A percentile compares a stretch with the other conserved stretches of the same genome.
phyloP scores from a whole-genome alignment of 2,113 vertebrate genomes.

The Centropus unirufus region DNA sequence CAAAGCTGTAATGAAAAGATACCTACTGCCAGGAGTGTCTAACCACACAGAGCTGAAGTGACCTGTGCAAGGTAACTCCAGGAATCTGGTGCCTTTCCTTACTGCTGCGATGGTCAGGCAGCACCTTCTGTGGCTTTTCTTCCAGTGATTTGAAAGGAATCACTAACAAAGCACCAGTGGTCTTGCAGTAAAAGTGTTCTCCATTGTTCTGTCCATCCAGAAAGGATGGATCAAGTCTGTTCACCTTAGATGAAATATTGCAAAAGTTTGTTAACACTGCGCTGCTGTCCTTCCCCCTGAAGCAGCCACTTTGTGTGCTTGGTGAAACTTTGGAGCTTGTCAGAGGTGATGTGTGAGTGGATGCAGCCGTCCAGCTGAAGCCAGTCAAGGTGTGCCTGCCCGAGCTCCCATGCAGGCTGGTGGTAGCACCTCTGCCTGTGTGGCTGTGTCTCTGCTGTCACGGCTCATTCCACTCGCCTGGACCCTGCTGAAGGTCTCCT shows the following conservation, averaged over 20 bases:
- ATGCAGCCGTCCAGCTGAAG: neutral
- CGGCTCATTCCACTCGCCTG: neutral
- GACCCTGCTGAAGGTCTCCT: neutral
- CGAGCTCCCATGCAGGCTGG: neutral
- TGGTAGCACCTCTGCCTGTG: neutral
- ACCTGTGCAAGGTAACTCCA: neutral
- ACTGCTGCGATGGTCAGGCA: neutral
- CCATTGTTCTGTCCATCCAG: neutral
- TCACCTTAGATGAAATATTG: neutral
- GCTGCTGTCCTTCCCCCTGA: neutral
- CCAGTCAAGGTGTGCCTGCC: neutral
- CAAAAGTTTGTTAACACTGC: neutral
- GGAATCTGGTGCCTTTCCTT: neutral
- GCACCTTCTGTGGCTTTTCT: neutral
- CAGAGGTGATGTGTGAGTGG: neutral
- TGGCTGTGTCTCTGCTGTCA: neutral
- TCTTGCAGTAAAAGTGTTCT: neutral
- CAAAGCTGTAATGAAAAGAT: neutral
- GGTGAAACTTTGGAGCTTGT: neutral
- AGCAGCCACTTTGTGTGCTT: neutral
- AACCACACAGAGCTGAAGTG: neutral
- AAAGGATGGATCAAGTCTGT: neutral
- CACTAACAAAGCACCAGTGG: neutral
- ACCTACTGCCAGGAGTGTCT: neutral
- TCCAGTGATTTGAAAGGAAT: neutral